Evolutionary conservation across 2,797 vertebrate genomes (phyloP).

Genomic region (Acipenser oxyrinchus): DNA sequence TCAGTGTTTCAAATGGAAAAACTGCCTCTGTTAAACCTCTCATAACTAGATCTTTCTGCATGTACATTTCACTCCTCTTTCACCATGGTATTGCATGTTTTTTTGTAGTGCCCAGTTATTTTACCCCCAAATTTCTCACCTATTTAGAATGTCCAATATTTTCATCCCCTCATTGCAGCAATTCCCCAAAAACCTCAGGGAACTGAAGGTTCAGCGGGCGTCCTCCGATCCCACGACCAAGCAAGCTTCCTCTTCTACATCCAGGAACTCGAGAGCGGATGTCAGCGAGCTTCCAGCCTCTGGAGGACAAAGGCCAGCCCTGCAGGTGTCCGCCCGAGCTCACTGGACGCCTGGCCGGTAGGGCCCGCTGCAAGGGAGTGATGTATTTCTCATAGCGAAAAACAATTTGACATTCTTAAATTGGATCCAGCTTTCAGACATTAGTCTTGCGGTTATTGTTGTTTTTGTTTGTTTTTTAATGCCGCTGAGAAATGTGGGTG

Average conservation of each 20-base stretch:
- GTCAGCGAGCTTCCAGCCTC: neutral
- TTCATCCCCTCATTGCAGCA: too few species aligned
- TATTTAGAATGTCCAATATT: too few species aligned
- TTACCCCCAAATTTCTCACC: too few species aligned
- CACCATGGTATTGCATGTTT: too few species aligned
- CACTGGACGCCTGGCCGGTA: conserved; percentile 19
- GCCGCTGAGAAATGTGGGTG: conserved; percentile 49
- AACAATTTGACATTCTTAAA: conserved; percentile 16
- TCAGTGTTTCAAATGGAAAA: too few species aligned
- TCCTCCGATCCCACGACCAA: neutral
- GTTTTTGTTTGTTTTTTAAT: conserved; percentile 46
- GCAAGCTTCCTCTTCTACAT: neutral
- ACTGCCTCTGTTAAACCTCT: too few species aligned
- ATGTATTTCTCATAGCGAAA: conserved; percentile 39
- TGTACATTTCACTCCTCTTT: too few species aligned
- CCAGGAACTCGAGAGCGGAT: neutral
- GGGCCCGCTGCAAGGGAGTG: conserved; percentile 19
- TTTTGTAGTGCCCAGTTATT: too few species aligned
- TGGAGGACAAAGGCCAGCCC: conserved; percentile 9
- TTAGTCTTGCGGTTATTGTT: conserved; percentile 21
- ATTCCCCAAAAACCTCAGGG: too few species aligned
- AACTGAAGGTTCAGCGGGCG: neutral
- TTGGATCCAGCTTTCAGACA: conserved; percentile 51
- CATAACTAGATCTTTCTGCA: too few species aligned
- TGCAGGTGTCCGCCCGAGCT: conserved; percentile 21